Evolutionary conservation across 2,113 vertebrate species (phyloP).

Genomic region (Pogona vitticeps): DNA sequence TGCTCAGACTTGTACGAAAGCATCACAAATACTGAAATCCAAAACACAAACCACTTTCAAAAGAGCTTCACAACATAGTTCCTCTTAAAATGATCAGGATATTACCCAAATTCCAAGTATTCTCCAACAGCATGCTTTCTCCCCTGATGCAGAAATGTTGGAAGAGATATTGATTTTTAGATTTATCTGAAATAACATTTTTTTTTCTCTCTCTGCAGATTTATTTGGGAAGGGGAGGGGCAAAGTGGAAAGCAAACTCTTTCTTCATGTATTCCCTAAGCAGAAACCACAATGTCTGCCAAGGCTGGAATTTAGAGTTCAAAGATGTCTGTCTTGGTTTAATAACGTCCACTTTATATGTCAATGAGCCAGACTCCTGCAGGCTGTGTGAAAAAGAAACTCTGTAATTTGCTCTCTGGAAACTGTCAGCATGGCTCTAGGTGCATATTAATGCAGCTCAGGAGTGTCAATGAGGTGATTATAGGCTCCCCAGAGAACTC

Average conservation of each 20-base stretch:
- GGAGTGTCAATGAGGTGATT: conserved; percentile 69
- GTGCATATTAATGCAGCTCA: conserved; percentile 67
- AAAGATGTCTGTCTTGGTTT: conserved; percentile 52
- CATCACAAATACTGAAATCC: background rate
- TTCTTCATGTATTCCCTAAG: conserved; percentile 24
- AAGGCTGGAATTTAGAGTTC: conserved; percentile 38
- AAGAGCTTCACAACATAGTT: conserved; percentile 10
- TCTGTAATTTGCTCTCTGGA: conserved; percentile 55
- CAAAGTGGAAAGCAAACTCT: background rate
- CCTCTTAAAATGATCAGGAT: background rate
- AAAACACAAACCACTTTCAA: background rate
- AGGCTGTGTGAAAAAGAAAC: conserved; percentile 53
- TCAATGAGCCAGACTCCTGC: conserved; percentile 50
- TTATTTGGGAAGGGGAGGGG: background rate
- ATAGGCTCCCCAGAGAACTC: conserved; percentile 68
- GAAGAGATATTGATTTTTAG: conserved; percentile 28
- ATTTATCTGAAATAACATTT: conserved; percentile 11
- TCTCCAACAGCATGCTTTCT: background rate
- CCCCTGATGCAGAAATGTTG: conserved; percentile 11
- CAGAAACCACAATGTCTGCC: conserved; percentile 35
- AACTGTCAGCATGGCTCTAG: conserved; percentile 53
- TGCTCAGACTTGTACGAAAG: background rate
- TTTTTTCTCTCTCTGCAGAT: background rate
- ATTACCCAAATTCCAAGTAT: background rate
- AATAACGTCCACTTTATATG: conserved; percentile 67